These are phyloP conservation scores for Acridotheres tristis DNA, from an alignment of 2,797 vertebrate species.

Conservation along the genomic window DNA sequence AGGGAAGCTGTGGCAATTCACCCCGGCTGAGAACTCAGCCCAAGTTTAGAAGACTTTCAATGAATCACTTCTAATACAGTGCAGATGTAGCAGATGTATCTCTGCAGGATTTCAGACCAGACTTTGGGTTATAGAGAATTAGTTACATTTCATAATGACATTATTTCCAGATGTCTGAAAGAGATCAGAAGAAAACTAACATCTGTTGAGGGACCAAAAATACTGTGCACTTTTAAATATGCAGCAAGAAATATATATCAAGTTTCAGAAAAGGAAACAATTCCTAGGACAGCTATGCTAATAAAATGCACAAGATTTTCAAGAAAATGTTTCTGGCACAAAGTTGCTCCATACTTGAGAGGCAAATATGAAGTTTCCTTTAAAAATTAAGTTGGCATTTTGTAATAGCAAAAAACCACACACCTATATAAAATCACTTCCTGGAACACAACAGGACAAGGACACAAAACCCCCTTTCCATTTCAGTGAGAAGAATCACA, in stretches of 20 bases:
- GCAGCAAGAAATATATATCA: background rate
- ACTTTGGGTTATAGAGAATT: constrained; percentile 9
- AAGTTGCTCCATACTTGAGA: background rate
- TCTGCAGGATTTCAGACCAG: constrained; percentile 3
- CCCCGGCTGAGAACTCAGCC: background rate
- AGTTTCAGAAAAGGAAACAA: background rate
- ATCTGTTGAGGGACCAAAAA: constrained; percentile 2
- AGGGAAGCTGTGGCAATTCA: background rate
- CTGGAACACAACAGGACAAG: background rate
- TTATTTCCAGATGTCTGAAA: constrained; percentile 45
- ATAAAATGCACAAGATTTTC: background rate
- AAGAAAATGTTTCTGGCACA: background rate
- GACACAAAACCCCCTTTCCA: background rate
- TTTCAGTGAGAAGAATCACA: background rate
- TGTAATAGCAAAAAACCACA: background rate
- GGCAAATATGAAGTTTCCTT: background rate
- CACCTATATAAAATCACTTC: background rate
- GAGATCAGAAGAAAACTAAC: constrained; percentile 13
- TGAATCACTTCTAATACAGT: background rate
- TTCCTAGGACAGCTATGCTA: background rate
- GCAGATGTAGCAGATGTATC: constrained; percentile 1
- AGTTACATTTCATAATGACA: constrained; percentile 19
- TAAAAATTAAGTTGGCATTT: background rate
- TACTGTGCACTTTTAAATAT: background rate
- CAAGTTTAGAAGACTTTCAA: background rate